phyloP scores from a whole-genome alignment of 2,888 invertebrate species.

The Anagyrus pseudococci region DNA sequence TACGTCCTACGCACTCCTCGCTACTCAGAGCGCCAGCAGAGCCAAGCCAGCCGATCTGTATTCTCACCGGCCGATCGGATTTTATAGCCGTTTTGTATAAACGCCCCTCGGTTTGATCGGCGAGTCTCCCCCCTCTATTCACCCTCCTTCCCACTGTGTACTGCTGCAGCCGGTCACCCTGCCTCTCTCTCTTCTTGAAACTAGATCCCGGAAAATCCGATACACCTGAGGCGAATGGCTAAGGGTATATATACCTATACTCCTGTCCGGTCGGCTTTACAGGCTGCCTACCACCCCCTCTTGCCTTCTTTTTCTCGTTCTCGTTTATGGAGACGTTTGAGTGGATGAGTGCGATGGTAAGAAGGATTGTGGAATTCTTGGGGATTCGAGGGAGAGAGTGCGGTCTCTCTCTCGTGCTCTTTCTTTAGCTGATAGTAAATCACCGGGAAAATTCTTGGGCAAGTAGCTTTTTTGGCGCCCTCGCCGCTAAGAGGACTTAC shows the following conservation, averaged over 20 bases:
- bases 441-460: conserved; percentile 24
- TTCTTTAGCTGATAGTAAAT: conserved; percentile 17
- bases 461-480: neutral
- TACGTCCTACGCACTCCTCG: too few species aligned
- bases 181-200: conserved; percentile 18
- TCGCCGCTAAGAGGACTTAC: too few species aligned
- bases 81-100: conserved; percentile 54
- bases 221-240: conserved; percentile 36
- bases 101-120: conserved; percentile 43
- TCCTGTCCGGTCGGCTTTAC: conserved; percentile 9
- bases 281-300: conserved; percentile 1
- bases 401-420: neutral
- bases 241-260: conserved; percentile 13
- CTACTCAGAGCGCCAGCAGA: too few species aligned
- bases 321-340: conserved; percentile 31
- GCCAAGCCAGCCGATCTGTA: too few species aligned
- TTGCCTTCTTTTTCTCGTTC: conserved; percentile 9
- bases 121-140: too few species aligned
- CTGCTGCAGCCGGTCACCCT: conserved; percentile 8
- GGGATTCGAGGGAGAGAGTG: conserved; percentile 14
- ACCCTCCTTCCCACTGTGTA: too few species aligned
- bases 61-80: conserved; percentile 42
- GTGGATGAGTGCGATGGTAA: conserved; percentile 19
- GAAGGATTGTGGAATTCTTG: conserved; percentile 14
- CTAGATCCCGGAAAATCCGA: conserved; percentile 39